Evolutionary conservation across 2,888 invertebrate genomes (phyloP).

Genomic region (Synanthedon tipuliformis): DNA sequence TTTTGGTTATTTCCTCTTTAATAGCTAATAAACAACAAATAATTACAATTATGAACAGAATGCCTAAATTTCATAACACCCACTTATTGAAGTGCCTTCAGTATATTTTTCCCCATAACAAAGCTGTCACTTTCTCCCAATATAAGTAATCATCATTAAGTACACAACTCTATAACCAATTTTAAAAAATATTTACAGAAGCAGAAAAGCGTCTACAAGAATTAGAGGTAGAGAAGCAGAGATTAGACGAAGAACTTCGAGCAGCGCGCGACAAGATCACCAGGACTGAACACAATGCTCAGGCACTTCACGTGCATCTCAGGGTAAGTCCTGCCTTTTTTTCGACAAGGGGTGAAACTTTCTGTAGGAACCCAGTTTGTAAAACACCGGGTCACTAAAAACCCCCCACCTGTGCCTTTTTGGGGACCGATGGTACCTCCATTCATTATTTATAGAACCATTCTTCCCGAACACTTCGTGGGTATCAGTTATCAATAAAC

Average conservation of each 20-base stretch:
- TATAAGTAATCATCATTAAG: neutral
- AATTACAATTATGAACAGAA: too few species aligned
- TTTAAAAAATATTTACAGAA: conserved; percentile 46
- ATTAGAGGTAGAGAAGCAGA: conserved; percentile 77
- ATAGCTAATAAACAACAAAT: too few species aligned
- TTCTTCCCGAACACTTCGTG: too few species aligned
- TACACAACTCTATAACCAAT: neutral
- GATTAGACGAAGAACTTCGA: conserved; percentile 77
- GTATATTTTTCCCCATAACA: neutral
- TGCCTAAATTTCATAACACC: neutral
- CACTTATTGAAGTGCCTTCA: neutral
- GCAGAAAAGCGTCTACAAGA: conserved; percentile 78
- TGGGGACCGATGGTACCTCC: too few species aligned
- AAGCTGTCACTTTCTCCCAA: neutral
- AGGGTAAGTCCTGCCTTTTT: conserved; percentile 25
- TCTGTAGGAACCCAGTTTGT: too few species aligned
- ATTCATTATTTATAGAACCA: too few species aligned
- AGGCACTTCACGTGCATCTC: conserved; percentile 51
- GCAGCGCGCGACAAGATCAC: conserved; percentile 77
- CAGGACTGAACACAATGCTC: conserved; percentile 71
- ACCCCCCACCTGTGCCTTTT: too few species aligned
- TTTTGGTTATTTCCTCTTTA: too few species aligned
- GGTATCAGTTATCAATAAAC: too few species aligned
- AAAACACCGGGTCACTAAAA: too few species aligned
- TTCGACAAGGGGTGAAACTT: too few species aligned